Percentiles rank a stretch among this genome's conserved stretches.
Conservation (phyloP, 2,888 invertebrate species). For the Oxycera nigricornis region DNA sequence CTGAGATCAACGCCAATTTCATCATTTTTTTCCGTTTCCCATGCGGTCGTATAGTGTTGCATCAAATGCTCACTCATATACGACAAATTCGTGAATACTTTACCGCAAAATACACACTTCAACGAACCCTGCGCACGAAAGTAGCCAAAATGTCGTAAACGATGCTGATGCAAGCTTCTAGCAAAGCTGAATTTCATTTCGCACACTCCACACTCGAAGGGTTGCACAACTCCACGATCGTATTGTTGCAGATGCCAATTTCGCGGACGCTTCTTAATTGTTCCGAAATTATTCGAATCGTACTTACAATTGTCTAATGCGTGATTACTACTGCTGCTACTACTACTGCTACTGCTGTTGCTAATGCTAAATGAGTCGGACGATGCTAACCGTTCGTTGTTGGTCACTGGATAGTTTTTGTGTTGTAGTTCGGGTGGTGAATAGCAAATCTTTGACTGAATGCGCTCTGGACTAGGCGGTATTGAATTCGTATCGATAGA, state of each 20-base stretch:
- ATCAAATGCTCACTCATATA: neutral
- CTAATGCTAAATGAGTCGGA: neutral
- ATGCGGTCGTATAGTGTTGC: neutral
- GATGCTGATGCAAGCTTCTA: slow-evolving; percentile 14
- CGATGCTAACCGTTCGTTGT: slow-evolving; percentile 12
- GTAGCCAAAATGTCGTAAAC: slow-evolving; percentile 21
- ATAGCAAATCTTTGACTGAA: no score
- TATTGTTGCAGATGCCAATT: no score
- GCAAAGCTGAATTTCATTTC: neutral
- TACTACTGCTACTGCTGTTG: neutral
- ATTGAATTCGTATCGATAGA: no score
- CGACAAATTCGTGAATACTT: neutral
- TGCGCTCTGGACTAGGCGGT: no score
- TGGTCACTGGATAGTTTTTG: slow-evolving; percentile 18
- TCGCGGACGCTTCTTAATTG: no score
- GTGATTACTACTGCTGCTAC: neutral
- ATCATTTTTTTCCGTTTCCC: no score
- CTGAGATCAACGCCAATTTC: no score
- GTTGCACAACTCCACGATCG: neutral
- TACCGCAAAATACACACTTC: slow-evolving; percentile 1
- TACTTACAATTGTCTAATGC: neutral
- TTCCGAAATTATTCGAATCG: neutral
- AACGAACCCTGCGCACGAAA: neutral
- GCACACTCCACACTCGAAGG: neutral
- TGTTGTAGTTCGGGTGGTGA: neutral